Evolutionary conservation across 2,888 invertebrate species (phyloP), one percentile per base, ranked within the genome.

Genomic region (Nomada goodeniana): DNA sequence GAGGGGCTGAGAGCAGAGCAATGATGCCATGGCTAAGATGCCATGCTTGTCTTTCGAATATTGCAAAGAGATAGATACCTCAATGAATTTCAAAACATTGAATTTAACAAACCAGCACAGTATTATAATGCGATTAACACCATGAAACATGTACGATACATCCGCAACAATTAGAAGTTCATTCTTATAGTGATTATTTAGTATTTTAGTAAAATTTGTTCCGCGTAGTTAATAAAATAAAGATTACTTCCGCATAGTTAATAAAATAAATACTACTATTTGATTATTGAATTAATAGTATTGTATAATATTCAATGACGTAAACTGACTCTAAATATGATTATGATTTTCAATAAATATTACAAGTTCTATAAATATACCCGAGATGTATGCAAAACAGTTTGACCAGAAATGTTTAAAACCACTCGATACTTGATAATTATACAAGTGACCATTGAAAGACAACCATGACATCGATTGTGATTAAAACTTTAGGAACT

Each of bases 1-100:
- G 83, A 83, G 85, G 85, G 83, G 83, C 77, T 76, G 80, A 83
- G 70, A 77, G 81, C 85, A 85, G 85, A 81, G 81, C 85, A 85
- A 85, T 83, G 80, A 85, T 85, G 83, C 84, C 83, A 81, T 63
- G 73, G 70, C 71, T 57, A 60, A 42, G 78, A 85, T 83, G 78
- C 76, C 75, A 85, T 76, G 83, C 73, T 83, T 73, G 78, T 78
- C 81, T 83, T 85, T 72, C 67, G 61, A 15, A 50, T 71, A 64
- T 42, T 60, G 20, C 53, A 68, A 63, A 23, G 18, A 36, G 55
- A 59, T 57, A 44, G 23, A 20, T 26, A 50, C 36, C 10, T 52
- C 1, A 57, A 57, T n/a, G 36, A 23, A 7, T 44, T 13, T 59
- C 0, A 26, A 26, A 4, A 11, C 50, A 18, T 36, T 42, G 23